Percentiles rank a stretch among this genome's conserved stretches.
Conservation (phyloP, 2,113 vertebrate species). For the Microtus richardsoni region DNA sequence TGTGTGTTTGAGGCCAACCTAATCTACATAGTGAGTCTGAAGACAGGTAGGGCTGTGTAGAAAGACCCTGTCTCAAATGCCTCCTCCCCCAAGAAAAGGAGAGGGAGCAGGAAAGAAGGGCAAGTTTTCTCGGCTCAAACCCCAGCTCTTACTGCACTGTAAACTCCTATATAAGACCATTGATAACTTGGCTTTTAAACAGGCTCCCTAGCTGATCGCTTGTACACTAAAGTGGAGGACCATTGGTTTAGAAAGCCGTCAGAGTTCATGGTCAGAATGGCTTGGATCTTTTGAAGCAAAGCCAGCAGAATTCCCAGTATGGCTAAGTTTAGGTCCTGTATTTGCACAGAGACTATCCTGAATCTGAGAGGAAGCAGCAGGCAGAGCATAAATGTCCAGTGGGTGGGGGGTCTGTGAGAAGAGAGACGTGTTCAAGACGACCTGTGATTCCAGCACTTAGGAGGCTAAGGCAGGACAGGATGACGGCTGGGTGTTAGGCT, state of each 20-base stretch:
- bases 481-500: background rate
- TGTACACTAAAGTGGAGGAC: background rate
- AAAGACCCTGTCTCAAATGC: background rate
- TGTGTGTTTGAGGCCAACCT: background rate
- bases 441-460: background rate
- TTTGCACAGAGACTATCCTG: constrained; percentile 24
- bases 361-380: background rate
- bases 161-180: background rate
- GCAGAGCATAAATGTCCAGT: background rate
- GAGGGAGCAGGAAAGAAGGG: background rate
- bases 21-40: background rate
- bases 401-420: background rate
- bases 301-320: background rate
- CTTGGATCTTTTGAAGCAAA: background rate
- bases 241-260: background rate
- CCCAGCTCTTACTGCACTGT: background rate
- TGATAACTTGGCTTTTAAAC: background rate
- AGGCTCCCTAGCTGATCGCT: background rate
- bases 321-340: background rate
- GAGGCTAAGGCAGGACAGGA: background rate
- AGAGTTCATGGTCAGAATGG: background rate
- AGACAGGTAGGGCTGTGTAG: background rate
- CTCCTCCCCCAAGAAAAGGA: background rate
- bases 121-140: background rate
- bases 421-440: background rate